Evolutionary conservation across 2,797 vertebrate genomes (phyloP).

Genomic region (Synanceia verrucosa): DNA sequence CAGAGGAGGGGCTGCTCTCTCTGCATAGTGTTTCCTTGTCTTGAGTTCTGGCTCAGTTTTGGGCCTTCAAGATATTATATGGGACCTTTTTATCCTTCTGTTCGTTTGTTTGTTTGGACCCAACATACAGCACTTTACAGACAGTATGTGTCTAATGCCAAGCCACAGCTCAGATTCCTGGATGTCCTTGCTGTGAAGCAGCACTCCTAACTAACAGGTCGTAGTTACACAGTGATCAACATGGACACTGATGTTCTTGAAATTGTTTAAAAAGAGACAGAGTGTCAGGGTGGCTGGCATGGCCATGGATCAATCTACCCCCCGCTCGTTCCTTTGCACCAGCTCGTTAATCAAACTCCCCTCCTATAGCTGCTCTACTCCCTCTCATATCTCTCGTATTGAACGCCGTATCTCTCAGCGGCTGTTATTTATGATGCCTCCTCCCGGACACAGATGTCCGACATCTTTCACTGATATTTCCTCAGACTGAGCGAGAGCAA

Average conservation of each 20-base stretch:
- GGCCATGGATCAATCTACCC: slow-evolving; percentile 34
- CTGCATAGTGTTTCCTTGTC: neutral
- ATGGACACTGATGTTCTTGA: neutral
- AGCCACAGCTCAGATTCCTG: no score
- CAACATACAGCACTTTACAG: neutral
- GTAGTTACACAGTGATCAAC: slow-evolving; percentile 7
- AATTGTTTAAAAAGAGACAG: slow-evolving; percentile 7
- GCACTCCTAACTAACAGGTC: neutral
- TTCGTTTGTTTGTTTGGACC: no score
- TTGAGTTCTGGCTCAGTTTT: neutral
- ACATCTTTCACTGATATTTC: slow-evolving; percentile 66
- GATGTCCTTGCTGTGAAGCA: neutral
- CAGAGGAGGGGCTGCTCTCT: neutral
- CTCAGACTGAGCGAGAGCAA: slow-evolving; percentile 30
- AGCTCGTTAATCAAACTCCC: slow-evolving; percentile 59
- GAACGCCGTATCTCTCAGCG: slow-evolving; percentile 39
- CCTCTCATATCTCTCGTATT: slow-evolving; percentile 51
- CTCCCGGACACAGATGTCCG: slow-evolving; percentile 35
- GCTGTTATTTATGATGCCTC: slow-evolving; percentile 55
- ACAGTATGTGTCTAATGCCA: no score
- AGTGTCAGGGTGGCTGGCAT: neutral
- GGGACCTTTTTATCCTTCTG: no score
- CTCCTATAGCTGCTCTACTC: slow-evolving; percentile 40
- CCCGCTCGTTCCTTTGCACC: slow-evolving; percentile 16
- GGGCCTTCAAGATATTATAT: neutral